Conservation (phyloP, 2,113 vertebrate species). For the Myrmecophaga tridactyla region DNA sequence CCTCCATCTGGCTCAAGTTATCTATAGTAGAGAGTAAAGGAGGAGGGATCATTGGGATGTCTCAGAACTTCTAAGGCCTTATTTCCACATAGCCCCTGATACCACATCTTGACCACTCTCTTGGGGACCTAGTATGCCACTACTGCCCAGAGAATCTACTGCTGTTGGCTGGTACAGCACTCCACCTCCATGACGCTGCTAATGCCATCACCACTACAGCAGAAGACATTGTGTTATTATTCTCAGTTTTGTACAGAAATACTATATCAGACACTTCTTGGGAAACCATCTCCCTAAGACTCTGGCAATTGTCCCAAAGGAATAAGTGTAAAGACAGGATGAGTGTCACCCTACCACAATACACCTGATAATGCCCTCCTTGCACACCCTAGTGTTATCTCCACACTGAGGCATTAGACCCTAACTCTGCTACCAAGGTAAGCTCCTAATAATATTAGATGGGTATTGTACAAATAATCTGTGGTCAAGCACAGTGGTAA, state of each 20-base stretch:
- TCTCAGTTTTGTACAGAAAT: background rate
- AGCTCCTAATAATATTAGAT: background rate
- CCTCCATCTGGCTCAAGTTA: background rate
- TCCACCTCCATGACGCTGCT: background rate
- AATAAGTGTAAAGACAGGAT: background rate
- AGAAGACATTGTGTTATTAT: background rate
- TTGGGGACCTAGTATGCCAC: background rate
- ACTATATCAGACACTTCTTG: background rate
- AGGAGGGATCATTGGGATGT: background rate
- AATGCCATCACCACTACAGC: background rate
- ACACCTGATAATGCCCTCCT: background rate
- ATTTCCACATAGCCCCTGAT: background rate
- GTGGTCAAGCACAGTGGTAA: background rate
- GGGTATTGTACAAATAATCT: background rate
- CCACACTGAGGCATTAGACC: background rate
- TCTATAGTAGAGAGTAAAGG: background rate
- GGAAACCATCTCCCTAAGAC: background rate
- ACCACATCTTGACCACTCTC: background rate
- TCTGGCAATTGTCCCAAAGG: background rate
- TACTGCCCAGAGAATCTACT: background rate
- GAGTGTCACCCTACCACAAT: background rate
- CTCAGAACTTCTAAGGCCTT: background rate
- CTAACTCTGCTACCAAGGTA: background rate
- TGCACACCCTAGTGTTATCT: background rate
- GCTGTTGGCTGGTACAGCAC: background rate